phyloP scores from a whole-genome alignment of 2,113 vertebrate species.

The Campylomormyrus numenius region DNA sequence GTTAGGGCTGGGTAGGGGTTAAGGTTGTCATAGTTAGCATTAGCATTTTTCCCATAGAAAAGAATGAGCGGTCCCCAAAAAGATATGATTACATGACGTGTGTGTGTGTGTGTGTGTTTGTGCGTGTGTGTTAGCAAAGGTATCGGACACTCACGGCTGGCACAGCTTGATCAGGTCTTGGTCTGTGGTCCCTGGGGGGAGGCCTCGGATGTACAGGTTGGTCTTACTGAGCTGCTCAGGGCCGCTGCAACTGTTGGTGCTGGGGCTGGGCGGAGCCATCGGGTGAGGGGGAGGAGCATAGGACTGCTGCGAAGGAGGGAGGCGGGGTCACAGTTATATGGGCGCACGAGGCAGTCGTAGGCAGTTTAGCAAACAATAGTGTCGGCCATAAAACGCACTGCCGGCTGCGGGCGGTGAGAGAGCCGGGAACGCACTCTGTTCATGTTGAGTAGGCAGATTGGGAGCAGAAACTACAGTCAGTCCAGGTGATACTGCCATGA shows the following conservation, averaged over 20 bases:
- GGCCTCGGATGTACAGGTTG: constrained; percentile 95
- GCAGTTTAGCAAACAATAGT: not conserved
- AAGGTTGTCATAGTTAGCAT: no score
- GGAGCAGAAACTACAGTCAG: not conserved
- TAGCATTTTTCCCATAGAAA: no score
- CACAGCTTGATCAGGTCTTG: constrained; percentile 98
- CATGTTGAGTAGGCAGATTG: not conserved
- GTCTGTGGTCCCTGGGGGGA: constrained; percentile 93
- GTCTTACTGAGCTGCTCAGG: constrained; percentile 97
- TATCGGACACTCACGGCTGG: constrained; percentile 81
- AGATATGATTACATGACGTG: no score
- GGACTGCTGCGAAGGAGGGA: constrained; percentile 73
- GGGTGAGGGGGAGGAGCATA: constrained; percentile 96
- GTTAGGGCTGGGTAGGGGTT: no score
- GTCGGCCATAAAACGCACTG: not conserved
- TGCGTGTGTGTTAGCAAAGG: not conserved
- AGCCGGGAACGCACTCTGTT: not conserved
- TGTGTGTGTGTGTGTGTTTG: constrained; percentile 22
- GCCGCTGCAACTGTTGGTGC: constrained; percentile 91
- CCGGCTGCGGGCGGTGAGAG: not conserved
- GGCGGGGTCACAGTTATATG: not conserved
- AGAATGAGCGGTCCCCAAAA: no score
- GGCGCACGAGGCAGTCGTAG: no score
- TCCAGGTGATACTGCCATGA: not conserved
- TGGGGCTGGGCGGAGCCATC: constrained; percentile 97